Conservation (phyloP, 2,888 invertebrate genomes). For the Scaeva pyrastri region DNA sequence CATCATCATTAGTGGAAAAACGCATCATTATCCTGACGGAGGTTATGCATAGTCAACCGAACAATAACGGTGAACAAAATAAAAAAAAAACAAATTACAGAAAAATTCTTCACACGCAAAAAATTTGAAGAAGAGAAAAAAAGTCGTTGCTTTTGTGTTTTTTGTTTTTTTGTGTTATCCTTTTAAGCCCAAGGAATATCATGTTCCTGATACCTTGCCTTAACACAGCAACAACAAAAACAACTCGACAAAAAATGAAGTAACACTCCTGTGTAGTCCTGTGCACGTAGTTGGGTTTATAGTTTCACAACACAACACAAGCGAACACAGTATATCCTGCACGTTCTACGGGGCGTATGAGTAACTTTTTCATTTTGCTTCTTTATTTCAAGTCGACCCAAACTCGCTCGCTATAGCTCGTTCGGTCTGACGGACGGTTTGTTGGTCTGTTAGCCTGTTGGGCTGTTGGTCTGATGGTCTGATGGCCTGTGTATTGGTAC, state of each 20-base stretch:
- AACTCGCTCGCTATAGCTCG: background rate
- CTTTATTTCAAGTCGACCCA: background rate
- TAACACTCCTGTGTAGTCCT: constrained; percentile 47
- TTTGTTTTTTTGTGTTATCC: constrained; percentile 40
- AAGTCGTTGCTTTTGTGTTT: background rate
- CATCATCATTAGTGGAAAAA: constrained; percentile 55
- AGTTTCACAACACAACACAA: constrained; percentile 35
- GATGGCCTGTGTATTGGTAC: too few species aligned
- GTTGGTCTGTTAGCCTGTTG: too few species aligned
- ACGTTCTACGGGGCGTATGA: constrained; percentile 48
- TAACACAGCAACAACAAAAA: constrained; percentile 3
- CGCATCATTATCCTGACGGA: constrained; percentile 59
- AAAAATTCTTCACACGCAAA: constrained; percentile 18
- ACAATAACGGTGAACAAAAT: too few species aligned
- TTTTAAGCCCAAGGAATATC: constrained; percentile 48
- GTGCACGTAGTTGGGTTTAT: constrained; percentile 47
- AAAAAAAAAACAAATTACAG: background rate
- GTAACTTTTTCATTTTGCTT: constrained; percentile 30
- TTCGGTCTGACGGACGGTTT: too few species aligned
- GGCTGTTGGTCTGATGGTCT: too few species aligned
- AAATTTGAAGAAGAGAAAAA: constrained; percentile 20
- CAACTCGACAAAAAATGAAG: constrained; percentile 34
- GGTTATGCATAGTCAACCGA: constrained; percentile 23
- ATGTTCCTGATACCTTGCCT: constrained; percentile 56
- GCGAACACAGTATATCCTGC: background rate